Conservation (phyloP, 2,888 invertebrate genomes). For the Campoletis raptor region DNA sequence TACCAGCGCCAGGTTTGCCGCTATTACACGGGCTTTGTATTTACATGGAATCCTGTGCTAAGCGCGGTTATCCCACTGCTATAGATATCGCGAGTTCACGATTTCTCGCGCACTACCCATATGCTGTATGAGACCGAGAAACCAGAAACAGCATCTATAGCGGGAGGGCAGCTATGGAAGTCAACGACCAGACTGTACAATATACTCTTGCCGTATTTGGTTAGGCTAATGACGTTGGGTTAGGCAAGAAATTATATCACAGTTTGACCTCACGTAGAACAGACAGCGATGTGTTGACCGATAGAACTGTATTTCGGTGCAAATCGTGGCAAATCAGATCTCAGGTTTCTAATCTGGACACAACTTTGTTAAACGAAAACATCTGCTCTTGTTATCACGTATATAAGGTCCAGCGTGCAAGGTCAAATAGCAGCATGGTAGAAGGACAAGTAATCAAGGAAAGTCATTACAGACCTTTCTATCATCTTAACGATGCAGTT, state of each 20-base stretch:
- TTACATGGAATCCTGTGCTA: constrained; percentile 59
- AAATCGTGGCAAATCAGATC: not conserved
- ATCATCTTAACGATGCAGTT: too few relatives aligned
- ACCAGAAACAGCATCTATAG: constrained; percentile 44
- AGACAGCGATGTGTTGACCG: constrained; percentile 3
- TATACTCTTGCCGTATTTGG: constrained; percentile 33
- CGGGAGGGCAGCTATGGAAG: constrained; percentile 28
- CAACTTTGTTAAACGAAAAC: not conserved
- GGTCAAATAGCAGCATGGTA: not conserved
- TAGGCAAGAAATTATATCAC: constrained; percentile 24
- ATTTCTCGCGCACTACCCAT: constrained; percentile 44
- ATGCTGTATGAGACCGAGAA: constrained; percentile 42
- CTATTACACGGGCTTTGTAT: constrained; percentile 78
- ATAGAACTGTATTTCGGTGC: not conserved
- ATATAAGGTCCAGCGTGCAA: not conserved
- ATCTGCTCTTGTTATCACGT: not conserved
- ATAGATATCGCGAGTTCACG: constrained; percentile 29
- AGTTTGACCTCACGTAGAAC: constrained; percentile 11
- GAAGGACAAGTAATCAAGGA: not conserved
- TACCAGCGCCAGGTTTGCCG: constrained; percentile 72
- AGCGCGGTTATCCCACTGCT: constrained; percentile 27
- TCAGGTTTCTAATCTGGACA: not conserved
- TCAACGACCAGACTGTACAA: constrained; percentile 12
- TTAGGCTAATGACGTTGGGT: constrained; percentile 9
- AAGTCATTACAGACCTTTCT: too few relatives aligned